Evolutionary conservation across 2,113 vertebrate species (phyloP), one percentile per base, ranked within the genome.

Genomic region (Edolisoma coerulescens): DNA sequence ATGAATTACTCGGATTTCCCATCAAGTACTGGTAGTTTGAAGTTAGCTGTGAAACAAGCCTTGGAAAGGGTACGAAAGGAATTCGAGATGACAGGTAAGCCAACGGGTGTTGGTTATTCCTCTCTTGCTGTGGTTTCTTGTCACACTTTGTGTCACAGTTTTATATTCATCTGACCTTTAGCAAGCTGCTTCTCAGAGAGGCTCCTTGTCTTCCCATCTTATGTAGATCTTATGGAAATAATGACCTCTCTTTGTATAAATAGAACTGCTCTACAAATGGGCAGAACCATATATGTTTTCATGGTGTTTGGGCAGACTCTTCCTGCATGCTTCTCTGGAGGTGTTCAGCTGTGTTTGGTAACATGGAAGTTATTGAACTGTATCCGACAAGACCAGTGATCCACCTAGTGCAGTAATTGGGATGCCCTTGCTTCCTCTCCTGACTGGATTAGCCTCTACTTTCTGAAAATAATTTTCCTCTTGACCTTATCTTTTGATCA

Each of bases 1-100:
- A 97, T 99, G 98, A 98, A 99, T 93, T 99, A 99, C 93, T 96
- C 95, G 5, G 97, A 96, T 23, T 98, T 98, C 32, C 95, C 86
- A 30, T 98, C 98, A 96, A 95, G 97, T 57, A 49, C 96, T 30
- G 49, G 63, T 0, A 95, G 83, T 50, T 97, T 99, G 68, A 2
- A 87, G 94, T 53, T 7, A 1, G 98, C 97, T 3, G 98, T 99
- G 93, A 0, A 95, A 0, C 5, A 33, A 35, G 99, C 98, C 41
- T 17, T 98, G 93, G 3, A 85, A 35, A 56, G 63, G 6, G 97
- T 99, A 27, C 74, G 67, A 27, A 7, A 45, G 10, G 98, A 98
- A 74, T 91, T 97, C 19, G 35, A 44, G 39, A 53, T 73, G 17
- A 50, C 89, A 89, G 98, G 98, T 98, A 98, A 97, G 98, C 20